These are phyloP conservation scores for Anoplius nigerrimus DNA, from an alignment of 2,888 invertebrate species.

Conservation along the genomic window DNA sequence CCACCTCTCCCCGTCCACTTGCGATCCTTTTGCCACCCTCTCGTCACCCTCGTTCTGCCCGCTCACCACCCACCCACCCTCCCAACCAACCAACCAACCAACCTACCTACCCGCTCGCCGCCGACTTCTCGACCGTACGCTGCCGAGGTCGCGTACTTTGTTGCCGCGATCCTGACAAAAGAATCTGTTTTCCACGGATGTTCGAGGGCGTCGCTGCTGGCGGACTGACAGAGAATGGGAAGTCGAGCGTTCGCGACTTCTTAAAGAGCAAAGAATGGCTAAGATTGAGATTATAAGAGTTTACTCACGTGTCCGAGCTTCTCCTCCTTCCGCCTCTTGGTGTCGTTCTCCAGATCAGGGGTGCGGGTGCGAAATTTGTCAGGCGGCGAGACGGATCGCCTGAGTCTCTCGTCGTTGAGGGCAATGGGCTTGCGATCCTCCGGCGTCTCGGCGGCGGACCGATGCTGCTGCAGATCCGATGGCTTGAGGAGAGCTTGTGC, in stretches of 20 bases:
- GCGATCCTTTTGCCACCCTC: background rate
- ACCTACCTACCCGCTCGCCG: conserved; percentile 5
- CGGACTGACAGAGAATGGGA: conserved; percentile 31
- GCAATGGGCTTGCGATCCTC: conserved; percentile 79
- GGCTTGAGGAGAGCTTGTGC: conserved; percentile 66
- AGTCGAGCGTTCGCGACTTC: conserved; percentile 10
- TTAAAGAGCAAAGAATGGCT: no score
- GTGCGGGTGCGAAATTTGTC: conserved; percentile 90
- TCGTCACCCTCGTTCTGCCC: background rate
- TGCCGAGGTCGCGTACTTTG: conserved; percentile 45
- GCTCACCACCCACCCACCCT: background rate
- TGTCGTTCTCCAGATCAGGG: conserved; percentile 84
- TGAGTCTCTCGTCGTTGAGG: conserved; percentile 76
- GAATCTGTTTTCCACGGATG: conserved; percentile 53
- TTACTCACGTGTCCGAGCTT: conserved; percentile 89
- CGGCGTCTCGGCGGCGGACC: conserved; percentile 75
- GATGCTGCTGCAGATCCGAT: conserved; percentile 76
- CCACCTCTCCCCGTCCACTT: background rate
- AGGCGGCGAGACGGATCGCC: conserved; percentile 87
- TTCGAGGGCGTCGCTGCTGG: conserved; percentile 31
- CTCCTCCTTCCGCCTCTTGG: conserved; percentile 89
- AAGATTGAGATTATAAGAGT: no score
- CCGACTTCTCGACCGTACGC: conserved; percentile 25
- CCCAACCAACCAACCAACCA: no score
- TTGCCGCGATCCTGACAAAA: conserved; percentile 57